phyloP scores from a whole-genome alignment of 2,888 invertebrate genomes.

The Cataglyphis livida region DNA sequence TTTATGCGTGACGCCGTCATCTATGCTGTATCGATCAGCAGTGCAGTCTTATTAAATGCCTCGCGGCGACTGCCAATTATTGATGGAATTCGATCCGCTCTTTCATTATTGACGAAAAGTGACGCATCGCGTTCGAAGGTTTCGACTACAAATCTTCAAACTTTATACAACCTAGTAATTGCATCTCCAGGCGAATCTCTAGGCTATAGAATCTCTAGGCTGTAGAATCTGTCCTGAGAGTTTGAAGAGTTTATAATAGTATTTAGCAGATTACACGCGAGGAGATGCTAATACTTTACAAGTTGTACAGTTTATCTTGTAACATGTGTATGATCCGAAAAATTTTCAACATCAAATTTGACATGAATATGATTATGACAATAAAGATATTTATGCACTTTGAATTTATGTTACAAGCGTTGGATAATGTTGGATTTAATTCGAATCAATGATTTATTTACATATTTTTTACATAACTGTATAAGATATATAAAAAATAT shows the following conservation, averaged over 20 bases:
- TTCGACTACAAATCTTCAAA: conserved; percentile 22
- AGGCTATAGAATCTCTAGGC: background rate
- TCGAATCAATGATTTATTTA: background rate
- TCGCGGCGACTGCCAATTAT: conserved; percentile 59
- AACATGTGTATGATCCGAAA: background rate
- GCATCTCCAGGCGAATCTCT: conserved; percentile 24
- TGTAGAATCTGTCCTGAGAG: conserved; percentile 9
- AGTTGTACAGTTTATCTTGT: background rate
- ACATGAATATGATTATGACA: background rate
- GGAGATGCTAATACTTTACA: background rate
- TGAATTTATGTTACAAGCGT: background rate
- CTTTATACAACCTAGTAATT: conserved; percentile 39
- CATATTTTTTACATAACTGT: background rate
- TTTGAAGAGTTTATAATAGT: conserved; percentile 13
- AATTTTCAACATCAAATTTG: background rate
- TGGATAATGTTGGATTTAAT: background rate
- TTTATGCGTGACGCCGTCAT: conserved; percentile 64
- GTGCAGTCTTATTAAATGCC: conserved; percentile 50
- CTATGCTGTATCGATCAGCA: conserved; percentile 63
- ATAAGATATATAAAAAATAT: background rate
- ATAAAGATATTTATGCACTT: conserved; percentile 1
- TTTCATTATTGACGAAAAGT: conserved; percentile 47
- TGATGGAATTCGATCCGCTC: conserved; percentile 20
- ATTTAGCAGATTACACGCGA: conserved; percentile 25
- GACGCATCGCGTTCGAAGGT: conserved; percentile 1